Base-by-base conservation (phyloP, 2,888 invertebrate genomes). In the Hypsopygia costalis region DNA sequence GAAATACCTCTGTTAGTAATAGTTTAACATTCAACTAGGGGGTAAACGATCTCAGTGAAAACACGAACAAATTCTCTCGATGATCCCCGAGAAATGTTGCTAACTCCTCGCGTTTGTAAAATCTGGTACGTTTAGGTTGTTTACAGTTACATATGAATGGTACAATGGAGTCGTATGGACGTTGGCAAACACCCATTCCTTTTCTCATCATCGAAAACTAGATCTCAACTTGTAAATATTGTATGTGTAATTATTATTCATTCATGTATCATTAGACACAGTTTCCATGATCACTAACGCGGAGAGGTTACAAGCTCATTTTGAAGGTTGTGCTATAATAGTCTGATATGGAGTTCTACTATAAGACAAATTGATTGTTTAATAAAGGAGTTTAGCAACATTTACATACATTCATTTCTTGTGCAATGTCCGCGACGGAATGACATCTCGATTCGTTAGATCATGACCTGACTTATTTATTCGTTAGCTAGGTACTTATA, bases 281-380 rank as follows among this genome's bases (percentile, higher is more conserved):
- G 11, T 46, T 40, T 27, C 35, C 34, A 38, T 56, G 51, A 52
- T 49, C 51, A 57, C 52, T 57, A 47, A 62, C 53, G 54, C 44
- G 46, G 49, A 58, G 52, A 58, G 55, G 46, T 46, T 58, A 59
- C 52, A 62, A 70, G 80, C 79, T 81, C 81, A 81, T 81, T 38
- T 63, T 70, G 50, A 81, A 72, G 83, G 83, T 83, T 83, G 82
- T 83, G 83, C 68, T 70, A 59, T 58, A 65, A 69, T 74, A 74
- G 69, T 78, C 62, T 73, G 72, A 73, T 53, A 53, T 61, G 47
- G 58, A 58, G 43, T 44, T 53, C 45, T 56, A 54, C 54, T 58
- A 36, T 56, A 53, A 51, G 52, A 52, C 41, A 39, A 42, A 41
- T 47, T 49, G 43, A 44, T 42, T 58, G 44, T 46, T 37, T 50